Evolutionary conservation across 2,888 invertebrate genomes (phyloP).

Genomic region (Caenorhabditis afra): DNA sequence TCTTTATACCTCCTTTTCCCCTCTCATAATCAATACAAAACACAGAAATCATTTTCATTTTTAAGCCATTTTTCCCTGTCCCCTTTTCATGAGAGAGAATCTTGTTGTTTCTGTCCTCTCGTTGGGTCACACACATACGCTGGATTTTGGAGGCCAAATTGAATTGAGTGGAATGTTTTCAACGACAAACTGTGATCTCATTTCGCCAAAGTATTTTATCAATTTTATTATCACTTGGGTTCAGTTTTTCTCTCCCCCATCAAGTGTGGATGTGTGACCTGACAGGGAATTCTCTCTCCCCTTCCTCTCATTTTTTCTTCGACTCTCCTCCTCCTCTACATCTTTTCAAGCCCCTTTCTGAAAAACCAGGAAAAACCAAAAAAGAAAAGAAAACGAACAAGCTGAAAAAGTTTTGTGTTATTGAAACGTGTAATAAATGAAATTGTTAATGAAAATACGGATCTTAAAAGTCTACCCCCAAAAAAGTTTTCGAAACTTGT

Average conservation of each 20-base stretch:
- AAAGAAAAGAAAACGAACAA: not conserved
- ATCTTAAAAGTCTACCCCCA: not conserved
- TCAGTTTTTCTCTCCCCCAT: not conserved
- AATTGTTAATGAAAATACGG: slow-evolving; percentile 24
- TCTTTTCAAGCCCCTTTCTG: not conserved
- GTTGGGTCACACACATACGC: too few relatives aligned
- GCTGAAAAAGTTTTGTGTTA: slow-evolving; percentile 21
- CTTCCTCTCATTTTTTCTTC: not conserved
- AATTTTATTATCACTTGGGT: slow-evolving; percentile 1
- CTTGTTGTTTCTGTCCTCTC: too few relatives aligned
- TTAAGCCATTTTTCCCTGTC: too few relatives aligned
- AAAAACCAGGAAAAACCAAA: too few relatives aligned
- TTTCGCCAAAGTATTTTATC: not conserved
- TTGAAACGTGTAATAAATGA: slow-evolving; percentile 56
- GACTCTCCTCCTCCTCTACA: not conserved
- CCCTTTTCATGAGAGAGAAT: too few relatives aligned
- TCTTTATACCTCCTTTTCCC: not conserved
- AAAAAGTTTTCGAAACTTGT: not conserved
- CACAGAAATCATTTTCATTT: too few relatives aligned
- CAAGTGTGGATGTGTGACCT: not conserved
- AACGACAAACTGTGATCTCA: not conserved
- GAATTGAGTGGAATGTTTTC: not conserved
- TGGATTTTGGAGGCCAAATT: too few relatives aligned
- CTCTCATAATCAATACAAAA: too few relatives aligned
- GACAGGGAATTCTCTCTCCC: not conserved